Base-by-base conservation (phyloP, 2,797 vertebrate genomes). In the Amphiprion clarkii region DNA sequence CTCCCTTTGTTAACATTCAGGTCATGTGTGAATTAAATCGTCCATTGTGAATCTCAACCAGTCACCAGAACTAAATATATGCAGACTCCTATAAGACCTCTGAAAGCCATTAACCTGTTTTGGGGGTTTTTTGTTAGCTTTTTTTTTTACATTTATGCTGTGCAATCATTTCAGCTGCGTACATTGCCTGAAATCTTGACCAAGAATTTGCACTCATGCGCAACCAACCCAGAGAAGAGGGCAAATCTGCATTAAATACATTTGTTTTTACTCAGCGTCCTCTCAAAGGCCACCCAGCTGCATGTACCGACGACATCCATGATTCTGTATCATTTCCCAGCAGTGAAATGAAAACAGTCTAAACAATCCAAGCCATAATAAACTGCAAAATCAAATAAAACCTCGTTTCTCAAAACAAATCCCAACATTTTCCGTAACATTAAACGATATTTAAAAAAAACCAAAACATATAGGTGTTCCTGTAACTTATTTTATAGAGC, bases 21-120 rank as follows among this genome's bases (percentile, higher is more conserved):
- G 62, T 73, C 82, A 71, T 62, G 80, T 55, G 71, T 71, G 73
- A 81, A 83, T 77, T 27, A 77, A 81, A 81, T 79, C 53, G 62
- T 73, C 67, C 56, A n/a, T 5, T 5, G 23, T 71, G 58, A 74
- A 74, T 81, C 67, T 51, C 58, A 79, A 79, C 31, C 62, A 67
- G 69, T 46, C 25, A 63, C 29, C 23, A 79, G 51, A 81, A 67
- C 48, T 65, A 74, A 87, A 78, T 65, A 55, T 57, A 76, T 70
- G 63, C 62, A 71, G 58, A 66, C 58, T 71, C 78, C 64, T 58
- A 53, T n/a, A 57, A 66, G 55, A 71, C 63, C 69, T 46, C 53
- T 71, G 57, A 75, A 75, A 70, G 27, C 63, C 60, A 71, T 71
- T 61, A 59, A 62, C 53, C 48, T 4, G 9, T 25, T 54, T 79